Evolutionary conservation across 2,888 invertebrate species (phyloP).

Genomic region (Nomada fabriciana): DNA sequence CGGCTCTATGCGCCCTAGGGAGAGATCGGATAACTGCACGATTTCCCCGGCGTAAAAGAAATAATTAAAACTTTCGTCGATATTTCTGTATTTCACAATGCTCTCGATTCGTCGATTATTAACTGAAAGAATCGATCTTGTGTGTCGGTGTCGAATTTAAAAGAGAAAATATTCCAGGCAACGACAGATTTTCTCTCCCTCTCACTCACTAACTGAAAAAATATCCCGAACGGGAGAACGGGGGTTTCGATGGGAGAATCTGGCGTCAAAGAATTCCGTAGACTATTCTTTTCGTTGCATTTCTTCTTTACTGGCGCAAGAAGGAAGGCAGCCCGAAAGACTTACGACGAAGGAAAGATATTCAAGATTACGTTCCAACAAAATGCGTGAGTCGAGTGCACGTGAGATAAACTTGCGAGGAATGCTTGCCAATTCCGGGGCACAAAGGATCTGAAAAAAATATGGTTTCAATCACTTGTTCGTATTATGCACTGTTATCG

Average conservation of each 20-base stretch:
- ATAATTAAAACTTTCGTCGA: conserved; percentile 52
- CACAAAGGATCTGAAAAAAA: conserved; percentile 43
- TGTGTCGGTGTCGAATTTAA: neutral
- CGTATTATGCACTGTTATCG: neutral
- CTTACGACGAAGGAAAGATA: neutral
- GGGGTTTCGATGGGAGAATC: neutral
- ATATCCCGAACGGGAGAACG: neutral
- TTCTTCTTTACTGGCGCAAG: neutral
- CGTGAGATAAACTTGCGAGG: conserved; percentile 37
- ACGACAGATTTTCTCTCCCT: neutral
- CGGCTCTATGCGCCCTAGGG: conserved; percentile 21
- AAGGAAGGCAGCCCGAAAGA: neutral
- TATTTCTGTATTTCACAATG: conserved; percentile 15
- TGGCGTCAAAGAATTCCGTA: neutral
- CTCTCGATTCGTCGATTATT: conserved; percentile 4
- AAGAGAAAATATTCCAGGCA: neutral
- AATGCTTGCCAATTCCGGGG: conserved; percentile 49
- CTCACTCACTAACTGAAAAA: neutral
- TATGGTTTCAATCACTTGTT: conserved; percentile 22
- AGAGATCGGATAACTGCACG: neutral
- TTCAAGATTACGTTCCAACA: conserved; percentile 26
- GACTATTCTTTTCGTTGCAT: neutral
- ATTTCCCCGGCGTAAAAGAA: conserved; percentile 16
- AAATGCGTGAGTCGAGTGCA: neutral
- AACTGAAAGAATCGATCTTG: neutral